A percentile compares a stretch with the other conserved stretches of the same genome.
Conservation (phyloP, 2,888 invertebrate genomes). For the Ischnura elegans region DNA sequence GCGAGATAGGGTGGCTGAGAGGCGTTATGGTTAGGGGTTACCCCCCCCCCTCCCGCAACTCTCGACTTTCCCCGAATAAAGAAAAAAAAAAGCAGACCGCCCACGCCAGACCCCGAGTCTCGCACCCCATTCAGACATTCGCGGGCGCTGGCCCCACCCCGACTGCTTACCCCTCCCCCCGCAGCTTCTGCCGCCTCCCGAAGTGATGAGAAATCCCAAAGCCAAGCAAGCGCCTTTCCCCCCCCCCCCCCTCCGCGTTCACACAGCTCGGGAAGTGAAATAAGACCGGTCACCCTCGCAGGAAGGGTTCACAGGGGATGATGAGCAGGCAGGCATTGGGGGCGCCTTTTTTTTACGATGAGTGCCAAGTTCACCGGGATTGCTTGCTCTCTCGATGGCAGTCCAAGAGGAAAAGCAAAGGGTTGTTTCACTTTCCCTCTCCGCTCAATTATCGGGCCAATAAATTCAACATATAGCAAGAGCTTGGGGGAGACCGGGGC, state of each 20-base stretch:
- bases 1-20: not conserved
- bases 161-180: not conserved
- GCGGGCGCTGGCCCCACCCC: not conserved
- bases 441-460: too few species aligned
- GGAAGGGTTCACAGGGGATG: not conserved
- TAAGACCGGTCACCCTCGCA: not conserved
- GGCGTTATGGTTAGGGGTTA: not conserved
- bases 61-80: constrained; percentile 7
- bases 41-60: not conserved
- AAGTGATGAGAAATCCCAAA: not conserved
- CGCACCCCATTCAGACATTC: not conserved
- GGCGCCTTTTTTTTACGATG: not conserved
- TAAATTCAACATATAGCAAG: too few species aligned
- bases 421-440: too few species aligned
- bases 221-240: not conserved
- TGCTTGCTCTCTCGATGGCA: not conserved
- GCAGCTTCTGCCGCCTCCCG: not conserved
- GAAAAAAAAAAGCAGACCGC: too few species aligned
- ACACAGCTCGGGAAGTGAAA: not conserved
- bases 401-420: too few species aligned
- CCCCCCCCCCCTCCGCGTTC: not conserved
- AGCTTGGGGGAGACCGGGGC: too few species aligned
- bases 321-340: not conserved
- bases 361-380: not conserved
- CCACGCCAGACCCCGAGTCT: not conserved